A percentile compares a stretch with the other conserved stretches of the same genome.
Conservation (phyloP, 2,113 vertebrate genomes). For the Bufo bufo region DNA sequence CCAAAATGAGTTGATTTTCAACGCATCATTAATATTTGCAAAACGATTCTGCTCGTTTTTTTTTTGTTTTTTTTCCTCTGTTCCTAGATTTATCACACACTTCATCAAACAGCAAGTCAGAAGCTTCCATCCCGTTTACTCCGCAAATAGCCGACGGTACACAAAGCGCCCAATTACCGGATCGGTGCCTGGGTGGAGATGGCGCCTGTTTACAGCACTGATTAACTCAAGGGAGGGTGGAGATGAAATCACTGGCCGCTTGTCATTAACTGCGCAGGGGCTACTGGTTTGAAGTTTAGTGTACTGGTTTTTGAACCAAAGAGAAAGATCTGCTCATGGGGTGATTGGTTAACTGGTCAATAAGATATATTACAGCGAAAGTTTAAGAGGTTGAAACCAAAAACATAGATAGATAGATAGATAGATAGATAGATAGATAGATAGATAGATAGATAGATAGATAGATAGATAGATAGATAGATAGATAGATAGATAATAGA, state of each 20-base stretch:
- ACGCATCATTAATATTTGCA: conserved; percentile 31
- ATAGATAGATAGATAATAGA: too few relatives aligned
- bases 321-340: not conserved
- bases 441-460: conserved; percentile 54
- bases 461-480: conserved; percentile 54
- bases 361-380: not conserved
- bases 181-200: not conserved
- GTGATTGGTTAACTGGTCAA: not conserved
- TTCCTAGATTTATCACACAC: conserved; percentile 34
- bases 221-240: not conserved
- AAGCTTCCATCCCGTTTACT: conserved; percentile 15
- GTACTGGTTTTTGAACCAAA: too few relatives aligned
- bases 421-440: conserved; percentile 30
- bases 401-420: not conserved
- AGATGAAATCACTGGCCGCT: not conserved
- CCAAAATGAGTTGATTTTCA: conserved; percentile 62
- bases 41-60: not conserved
- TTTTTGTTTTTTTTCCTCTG: not conserved
- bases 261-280: not conserved
- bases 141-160: not conserved
- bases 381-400: too few relatives aligned
- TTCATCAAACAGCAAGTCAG: conserved; percentile 44
- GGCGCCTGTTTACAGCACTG: not conserved
- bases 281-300: too few relatives aligned
- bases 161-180: conserved; percentile 1